Base-by-base conservation (phyloP, 2,888 invertebrate genomes). In the Dinocampus coccinellae region DNA sequence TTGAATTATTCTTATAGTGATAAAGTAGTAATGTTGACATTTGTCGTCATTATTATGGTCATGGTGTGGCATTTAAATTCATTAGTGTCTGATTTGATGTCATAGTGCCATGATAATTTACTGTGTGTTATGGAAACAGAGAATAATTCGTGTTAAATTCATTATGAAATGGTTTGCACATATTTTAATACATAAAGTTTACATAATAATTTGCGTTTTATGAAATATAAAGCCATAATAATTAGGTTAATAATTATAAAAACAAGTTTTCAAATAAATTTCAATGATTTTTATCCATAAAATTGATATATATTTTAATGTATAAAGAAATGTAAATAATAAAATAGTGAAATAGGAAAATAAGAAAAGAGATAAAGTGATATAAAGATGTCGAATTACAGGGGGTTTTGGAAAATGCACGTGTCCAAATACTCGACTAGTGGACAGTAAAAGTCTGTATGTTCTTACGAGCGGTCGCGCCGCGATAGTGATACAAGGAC, bases 381-480 rank as follows among this genome's bases (percentile, higher is more conserved):
- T 29, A 34, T 58, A 58, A 33, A 29, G 58, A 33, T 69, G 63
- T 69, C 29, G 70, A 74, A 68, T 69, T 73, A 65, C 74, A 47
- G 55, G 57, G n/a, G n/a, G n/a, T n/a, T n/a, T 22, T 34, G 20
- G 36, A 11, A 62, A 36, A 22, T 52, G 42, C 16, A 52, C 26
- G 33, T 63, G 52, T 26, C 39, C 47, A 29, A 63, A 63, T 63
- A 67, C 65, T 55, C 24, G 47, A 64, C 55, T 4, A 65, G 66
- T 71, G 63, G 69, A 63, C 70, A 71, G 60, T 72, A 73, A 73
- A 71, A 72, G 26, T 69, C 34, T 53, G 67, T 69, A 61, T 69
- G 60, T 61, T 65, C 7, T n/a, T 11, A 24, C 20, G 16, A 16
- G 47, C 20, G 47, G 16, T 16, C 16, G 16, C 47, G 16, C 16